A percentile compares a stretch with the other conserved stretches of the same genome.
Evolutionary conservation across 2,888 invertebrate genomes (phyloP).

Genomic region (Himalopsyche anomala): DNA sequence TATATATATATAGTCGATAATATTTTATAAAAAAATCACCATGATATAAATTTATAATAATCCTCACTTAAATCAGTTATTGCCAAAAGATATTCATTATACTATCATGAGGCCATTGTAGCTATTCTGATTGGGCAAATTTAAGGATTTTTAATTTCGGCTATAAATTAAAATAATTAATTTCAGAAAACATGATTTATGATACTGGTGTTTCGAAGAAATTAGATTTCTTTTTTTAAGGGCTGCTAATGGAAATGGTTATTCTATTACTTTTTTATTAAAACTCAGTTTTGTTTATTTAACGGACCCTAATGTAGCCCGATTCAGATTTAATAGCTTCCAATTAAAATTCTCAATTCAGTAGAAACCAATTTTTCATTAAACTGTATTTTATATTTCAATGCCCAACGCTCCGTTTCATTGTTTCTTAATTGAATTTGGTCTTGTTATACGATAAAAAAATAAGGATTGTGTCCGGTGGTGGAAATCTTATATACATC

Average conservation of each 20-base stretch:
- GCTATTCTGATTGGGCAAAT: too few species aligned
- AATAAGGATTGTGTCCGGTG: too few species aligned
- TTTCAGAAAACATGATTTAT: neutral
- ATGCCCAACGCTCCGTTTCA: neutral
- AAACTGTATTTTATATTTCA: neutral
- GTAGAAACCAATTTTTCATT: neutral
- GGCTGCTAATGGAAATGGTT: neutral
- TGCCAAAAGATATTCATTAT: too few species aligned
- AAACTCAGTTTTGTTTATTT: neutral
- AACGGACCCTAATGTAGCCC: neutral
- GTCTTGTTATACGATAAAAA: too few species aligned
- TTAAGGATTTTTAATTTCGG: too few species aligned
- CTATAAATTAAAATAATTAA: neutral
- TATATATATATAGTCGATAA: too few species aligned
- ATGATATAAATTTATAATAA: too few species aligned
- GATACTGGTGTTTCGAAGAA: neutral
- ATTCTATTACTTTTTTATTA: neutral
- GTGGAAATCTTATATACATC: too few species aligned
- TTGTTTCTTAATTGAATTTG: neutral
- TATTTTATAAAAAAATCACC: too few species aligned
- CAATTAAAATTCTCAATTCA: constrained; percentile 8
- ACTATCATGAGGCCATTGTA: too few species aligned
- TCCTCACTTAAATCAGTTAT: too few species aligned
- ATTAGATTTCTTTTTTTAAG: neutral
- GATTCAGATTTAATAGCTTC: neutral